These are phyloP conservation scores for Bombus fervidus DNA, from an alignment of 1,140 invertebrate species.

Conservation along the genomic window DNA sequence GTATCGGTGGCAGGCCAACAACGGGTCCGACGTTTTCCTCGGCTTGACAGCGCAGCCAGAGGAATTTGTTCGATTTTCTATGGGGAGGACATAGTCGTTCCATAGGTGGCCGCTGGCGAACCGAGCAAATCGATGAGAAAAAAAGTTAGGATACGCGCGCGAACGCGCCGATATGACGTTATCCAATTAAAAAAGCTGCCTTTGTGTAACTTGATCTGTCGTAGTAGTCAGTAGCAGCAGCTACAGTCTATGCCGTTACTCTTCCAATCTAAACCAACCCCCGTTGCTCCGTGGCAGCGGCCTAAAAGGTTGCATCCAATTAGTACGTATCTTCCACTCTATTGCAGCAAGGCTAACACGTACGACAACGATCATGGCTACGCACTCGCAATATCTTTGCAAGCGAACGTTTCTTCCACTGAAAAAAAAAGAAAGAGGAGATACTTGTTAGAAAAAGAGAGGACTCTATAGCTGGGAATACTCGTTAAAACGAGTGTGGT, in stretches of 20 bases:
- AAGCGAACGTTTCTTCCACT: background rate
- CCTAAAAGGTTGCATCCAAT: conserved; percentile 78
- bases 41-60: background rate
- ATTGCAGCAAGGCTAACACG: conserved; percentile 55
- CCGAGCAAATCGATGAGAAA: conserved; percentile 62
- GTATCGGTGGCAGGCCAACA: background rate
- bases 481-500: background rate
- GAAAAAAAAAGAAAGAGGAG: background rate
- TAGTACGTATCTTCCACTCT: conserved; percentile 75
- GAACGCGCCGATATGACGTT: conserved; percentile 79
- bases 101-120: conserved; percentile 14
- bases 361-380: background rate
- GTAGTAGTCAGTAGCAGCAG: conserved; percentile 57
- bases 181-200: conserved; percentile 80
- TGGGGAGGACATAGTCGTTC: background rate
- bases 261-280: conserved; percentile 76
- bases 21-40: background rate
- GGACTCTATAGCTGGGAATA: background rate
- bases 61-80: background rate
- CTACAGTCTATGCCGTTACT: conserved; percentile 58
- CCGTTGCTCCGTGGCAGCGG: conserved; percentile 39
- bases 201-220: conserved; percentile 79
- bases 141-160: conserved; percentile 74
- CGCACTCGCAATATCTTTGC: background rate
- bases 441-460: background rate